phyloP scores from a whole-genome alignment of 2,797 vertebrate genomes.

The Protosalanx chinensis region DNA sequence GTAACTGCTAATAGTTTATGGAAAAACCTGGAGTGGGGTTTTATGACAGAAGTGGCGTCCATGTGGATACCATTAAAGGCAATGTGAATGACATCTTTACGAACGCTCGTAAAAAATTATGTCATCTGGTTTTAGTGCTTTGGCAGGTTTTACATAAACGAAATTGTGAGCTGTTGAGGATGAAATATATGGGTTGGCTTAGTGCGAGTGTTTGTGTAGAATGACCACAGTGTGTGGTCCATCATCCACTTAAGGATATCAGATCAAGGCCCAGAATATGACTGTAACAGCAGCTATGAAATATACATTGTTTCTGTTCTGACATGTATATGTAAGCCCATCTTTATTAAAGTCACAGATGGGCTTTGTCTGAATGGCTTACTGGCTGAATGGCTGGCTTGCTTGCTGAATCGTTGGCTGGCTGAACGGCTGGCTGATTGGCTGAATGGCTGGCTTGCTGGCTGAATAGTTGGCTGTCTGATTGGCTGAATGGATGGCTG shows the following conservation, averaged over 20 bases:
- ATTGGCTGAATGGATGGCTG: too few species aligned
- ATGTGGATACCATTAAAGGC: constrained; percentile 15
- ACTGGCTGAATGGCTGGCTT: too few species aligned
- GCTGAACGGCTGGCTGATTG: too few species aligned
- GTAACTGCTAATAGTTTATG: constrained; percentile 15
- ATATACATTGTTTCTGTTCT: constrained; percentile 2
- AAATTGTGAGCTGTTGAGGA: not conserved
- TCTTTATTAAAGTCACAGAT: not conserved
- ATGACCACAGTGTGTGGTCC: not conserved
- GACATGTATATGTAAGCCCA: not conserved
- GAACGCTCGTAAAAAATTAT: constrained; percentile 31
- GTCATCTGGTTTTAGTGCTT: constrained; percentile 29
- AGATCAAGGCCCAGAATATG: not conserved
- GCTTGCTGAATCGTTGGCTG: too few species aligned
- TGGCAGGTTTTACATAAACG: constrained; percentile 35
- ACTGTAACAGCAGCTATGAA: not conserved
- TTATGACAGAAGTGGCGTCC: constrained; percentile 18
- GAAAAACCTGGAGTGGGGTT: constrained; percentile 8
- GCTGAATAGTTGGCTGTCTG: too few species aligned
- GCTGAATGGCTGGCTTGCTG: too few species aligned
- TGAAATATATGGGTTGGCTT: not conserved
- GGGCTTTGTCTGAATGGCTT: not conserved
- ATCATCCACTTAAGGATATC: not conserved
- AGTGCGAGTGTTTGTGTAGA: not conserved
- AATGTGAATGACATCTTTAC: constrained; percentile 44